Evolutionary conservation across 2,888 invertebrate species (phyloP).

Genomic region (Trissoscelio sp.): DNA sequence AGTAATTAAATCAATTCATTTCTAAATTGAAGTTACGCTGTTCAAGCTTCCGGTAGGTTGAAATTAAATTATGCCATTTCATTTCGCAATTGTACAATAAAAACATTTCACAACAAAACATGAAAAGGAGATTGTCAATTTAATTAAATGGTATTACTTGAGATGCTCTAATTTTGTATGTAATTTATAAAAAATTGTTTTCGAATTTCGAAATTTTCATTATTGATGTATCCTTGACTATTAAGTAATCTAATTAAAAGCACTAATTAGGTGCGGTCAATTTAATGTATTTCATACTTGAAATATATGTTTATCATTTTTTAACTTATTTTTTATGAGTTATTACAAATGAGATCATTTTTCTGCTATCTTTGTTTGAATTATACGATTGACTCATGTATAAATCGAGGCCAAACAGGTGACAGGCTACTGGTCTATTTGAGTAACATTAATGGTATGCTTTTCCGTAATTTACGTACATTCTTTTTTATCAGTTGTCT

Average conservation of each 20-base stretch:
- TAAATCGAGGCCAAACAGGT: constrained; percentile 6
- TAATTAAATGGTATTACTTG: background rate
- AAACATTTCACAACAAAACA: background rate
- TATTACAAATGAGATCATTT: background rate
- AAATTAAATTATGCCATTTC: too few relatives aligned
- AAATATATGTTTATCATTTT: background rate
- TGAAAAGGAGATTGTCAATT: background rate
- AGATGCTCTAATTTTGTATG: background rate
- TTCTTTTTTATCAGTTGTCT: background rate
- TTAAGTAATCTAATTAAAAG: background rate
- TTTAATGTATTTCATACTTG: background rate
- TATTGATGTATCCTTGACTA: background rate
- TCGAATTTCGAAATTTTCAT: background rate
- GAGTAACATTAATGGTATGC: background rate
- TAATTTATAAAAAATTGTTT: background rate
- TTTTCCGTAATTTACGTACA: background rate
- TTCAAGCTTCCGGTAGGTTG: too few relatives aligned
- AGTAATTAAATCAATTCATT: too few relatives aligned
- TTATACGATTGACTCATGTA: constrained; percentile 2
- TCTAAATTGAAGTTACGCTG: too few relatives aligned
- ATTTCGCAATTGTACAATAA: background rate
- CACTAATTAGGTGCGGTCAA: background rate
- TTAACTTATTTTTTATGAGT: background rate
- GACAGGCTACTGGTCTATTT: constrained; percentile 1
- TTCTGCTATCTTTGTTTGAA: background rate